Percentiles rank a stretch among this genome's conserved stretches.
phyloP scores from a whole-genome alignment of 2,888 invertebrate species.

The Lagria hirta region DNA sequence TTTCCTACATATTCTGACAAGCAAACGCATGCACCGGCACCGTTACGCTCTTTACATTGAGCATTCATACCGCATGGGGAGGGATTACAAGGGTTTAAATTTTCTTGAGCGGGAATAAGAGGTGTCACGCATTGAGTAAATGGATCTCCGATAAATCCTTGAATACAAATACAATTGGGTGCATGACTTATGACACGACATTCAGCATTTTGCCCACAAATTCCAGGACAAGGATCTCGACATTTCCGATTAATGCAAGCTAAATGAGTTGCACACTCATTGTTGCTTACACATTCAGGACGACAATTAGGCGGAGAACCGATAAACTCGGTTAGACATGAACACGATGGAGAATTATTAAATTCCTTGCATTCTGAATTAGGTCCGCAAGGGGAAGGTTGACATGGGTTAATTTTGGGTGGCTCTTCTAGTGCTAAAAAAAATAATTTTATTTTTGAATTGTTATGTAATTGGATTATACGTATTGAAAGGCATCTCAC shows the following conservation, averaged over 20 bases:
- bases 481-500: slow-evolving; percentile 36
- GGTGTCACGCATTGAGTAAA: slow-evolving; percentile 51
- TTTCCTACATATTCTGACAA: slow-evolving; percentile 65
- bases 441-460: slow-evolving; percentile 57
- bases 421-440: slow-evolving; percentile 43
- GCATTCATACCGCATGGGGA: slow-evolving; percentile 70
- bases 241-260: slow-evolving; percentile 77
- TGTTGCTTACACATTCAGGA: slow-evolving; percentile 78
- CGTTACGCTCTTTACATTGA: slow-evolving; percentile 62
- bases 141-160: slow-evolving; percentile 71
- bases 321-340: slow-evolving; percentile 68
- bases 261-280: slow-evolving; percentile 72
- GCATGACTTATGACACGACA: slow-evolving; percentile 75
- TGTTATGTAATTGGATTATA: slow-evolving; percentile 2
- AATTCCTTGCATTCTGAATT: slow-evolving; percentile 68
- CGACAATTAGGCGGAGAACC: slow-evolving; percentile 67
- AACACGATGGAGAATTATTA: slow-evolving; percentile 63
- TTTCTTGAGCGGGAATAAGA: slow-evolving; percentile 55
- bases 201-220: slow-evolving; percentile 72
- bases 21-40: slow-evolving; percentile 67
- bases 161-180: slow-evolving; percentile 70
- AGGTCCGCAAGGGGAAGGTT: slow-evolving; percentile 71
- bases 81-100: slow-evolving; percentile 61
- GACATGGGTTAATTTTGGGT: slow-evolving; percentile 72
- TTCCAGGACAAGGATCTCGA: slow-evolving; percentile 76